Percentiles rank a stretch among this genome's conserved stretches.
These are phyloP conservation scores for Meles meles DNA, from an alignment of 2,113 vertebrate genomes.

Conservation along the genomic window DNA sequence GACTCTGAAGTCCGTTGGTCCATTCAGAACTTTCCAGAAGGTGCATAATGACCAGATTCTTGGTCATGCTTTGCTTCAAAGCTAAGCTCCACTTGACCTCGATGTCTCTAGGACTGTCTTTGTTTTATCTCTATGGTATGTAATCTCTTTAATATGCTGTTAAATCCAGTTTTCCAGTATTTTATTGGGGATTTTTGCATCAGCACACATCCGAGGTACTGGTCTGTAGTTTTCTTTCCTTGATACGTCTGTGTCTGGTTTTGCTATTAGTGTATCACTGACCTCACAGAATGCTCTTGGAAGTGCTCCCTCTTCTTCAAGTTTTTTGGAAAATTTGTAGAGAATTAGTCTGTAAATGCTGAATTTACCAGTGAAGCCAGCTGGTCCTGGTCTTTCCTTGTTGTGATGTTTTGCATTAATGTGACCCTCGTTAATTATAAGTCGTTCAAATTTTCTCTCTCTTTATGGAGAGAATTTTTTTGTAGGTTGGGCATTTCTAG, in stretches of 20 bases:
- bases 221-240: too few species aligned
- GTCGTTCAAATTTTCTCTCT: background rate
- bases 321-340: background rate
- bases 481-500: background rate
- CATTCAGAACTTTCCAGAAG: background rate
- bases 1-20: background rate
- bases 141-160: rapidly evolving
- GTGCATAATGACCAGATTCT: background rate
- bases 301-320: background rate
- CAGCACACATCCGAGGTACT: too few species aligned
- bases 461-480: background rate
- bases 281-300: background rate
- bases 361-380: background rate
- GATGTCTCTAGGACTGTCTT: background rate
- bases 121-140: rapidly evolving
- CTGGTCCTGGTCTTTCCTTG: background rate
- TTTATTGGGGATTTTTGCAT: too few species aligned
- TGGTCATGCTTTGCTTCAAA: background rate
- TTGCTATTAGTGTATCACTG: background rate
- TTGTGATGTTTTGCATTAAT: background rate
- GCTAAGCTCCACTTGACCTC: background rate
- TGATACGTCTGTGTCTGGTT: background rate
- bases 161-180: background rate
- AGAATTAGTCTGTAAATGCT: background rate
- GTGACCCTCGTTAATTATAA: background rate